Evolutionary conservation across 2,888 invertebrate genomes (phyloP).

Genomic region (Sturmia bella): DNA sequence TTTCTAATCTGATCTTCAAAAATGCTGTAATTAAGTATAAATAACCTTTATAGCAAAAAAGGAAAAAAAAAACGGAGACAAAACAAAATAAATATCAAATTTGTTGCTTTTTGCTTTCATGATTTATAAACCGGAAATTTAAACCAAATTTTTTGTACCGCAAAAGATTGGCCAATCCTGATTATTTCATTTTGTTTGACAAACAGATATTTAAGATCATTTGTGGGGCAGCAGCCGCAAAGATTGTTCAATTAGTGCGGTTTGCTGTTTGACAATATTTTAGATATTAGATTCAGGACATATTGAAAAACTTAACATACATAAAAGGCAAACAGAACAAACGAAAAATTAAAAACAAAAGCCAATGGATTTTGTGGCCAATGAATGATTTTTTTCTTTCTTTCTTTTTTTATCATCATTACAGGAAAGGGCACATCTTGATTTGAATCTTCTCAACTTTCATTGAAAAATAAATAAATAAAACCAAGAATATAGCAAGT

Average conservation of each 20-base stretch:
- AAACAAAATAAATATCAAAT: slow-evolving; percentile 42
- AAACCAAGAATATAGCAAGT: no score
- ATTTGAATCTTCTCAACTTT: slow-evolving; percentile 24
- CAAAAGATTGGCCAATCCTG: slow-evolving; percentile 62
- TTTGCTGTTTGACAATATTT: slow-evolving; percentile 66
- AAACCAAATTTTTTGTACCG: slow-evolving; percentile 61
- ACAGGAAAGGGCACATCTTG: not conserved
- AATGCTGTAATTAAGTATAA: slow-evolving; percentile 56
- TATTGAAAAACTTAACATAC: not conserved
- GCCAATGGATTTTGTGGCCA: slow-evolving; percentile 31
- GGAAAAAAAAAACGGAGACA: not conserved
- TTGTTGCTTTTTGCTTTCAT: slow-evolving; percentile 31
- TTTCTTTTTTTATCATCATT: not conserved
- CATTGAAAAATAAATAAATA: not conserved
- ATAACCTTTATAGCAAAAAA: not conserved
- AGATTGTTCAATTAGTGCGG: slow-evolving; percentile 72
- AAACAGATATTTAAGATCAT: slow-evolving; percentile 39
- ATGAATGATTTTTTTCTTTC: not conserved
- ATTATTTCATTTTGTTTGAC: slow-evolving; percentile 57
- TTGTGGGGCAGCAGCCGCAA: not conserved
- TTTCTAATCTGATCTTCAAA: slow-evolving; percentile 37
- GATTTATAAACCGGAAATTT: slow-evolving; percentile 60
- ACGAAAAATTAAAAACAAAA: not conserved
- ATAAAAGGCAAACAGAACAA: slow-evolving; percentile 6
- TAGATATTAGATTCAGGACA: slow-evolving; percentile 45